A percentile compares a stretch with the other conserved stretches of the same genome.
Conservation (phyloP, 2,113 vertebrate genomes). For the Candoia aspera region DNA sequence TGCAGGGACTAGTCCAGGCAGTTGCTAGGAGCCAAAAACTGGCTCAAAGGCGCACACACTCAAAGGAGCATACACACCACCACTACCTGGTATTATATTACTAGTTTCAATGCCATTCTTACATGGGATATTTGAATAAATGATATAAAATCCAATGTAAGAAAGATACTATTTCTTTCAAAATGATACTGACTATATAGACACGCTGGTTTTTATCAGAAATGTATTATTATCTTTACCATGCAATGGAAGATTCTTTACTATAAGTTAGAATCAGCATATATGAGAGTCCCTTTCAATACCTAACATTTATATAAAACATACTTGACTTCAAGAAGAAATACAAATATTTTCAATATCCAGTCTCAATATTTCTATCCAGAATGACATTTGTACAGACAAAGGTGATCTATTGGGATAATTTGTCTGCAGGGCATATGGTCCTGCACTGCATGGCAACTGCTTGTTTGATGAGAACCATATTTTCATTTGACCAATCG, state of each 20-base stretch:
- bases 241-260: too few relatives aligned
- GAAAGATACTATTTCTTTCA: neutral
- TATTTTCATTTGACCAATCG: too few relatives aligned
- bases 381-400: neutral
- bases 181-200: neutral
- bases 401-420: neutral
- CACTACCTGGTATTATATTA: too few relatives aligned
- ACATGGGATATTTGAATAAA: neutral
- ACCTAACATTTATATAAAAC: too few relatives aligned
- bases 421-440: neutral
- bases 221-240: too few relatives aligned
- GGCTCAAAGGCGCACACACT: neutral
- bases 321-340: neutral
- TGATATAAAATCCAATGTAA: neutral
- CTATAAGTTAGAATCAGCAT: too few relatives aligned
- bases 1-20: neutral
- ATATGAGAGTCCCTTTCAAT: too few relatives aligned
- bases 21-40: neutral
- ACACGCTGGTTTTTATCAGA: neutral
- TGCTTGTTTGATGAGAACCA: too few relatives aligned
- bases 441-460: neutral
- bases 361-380: neutral
- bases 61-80: too few relatives aligned
- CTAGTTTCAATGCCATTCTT: neutral
- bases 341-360: neutral